Base-by-base conservation (phyloP, 2,113 vertebrate genomes). In the Limnothrissa miodon region DNA sequence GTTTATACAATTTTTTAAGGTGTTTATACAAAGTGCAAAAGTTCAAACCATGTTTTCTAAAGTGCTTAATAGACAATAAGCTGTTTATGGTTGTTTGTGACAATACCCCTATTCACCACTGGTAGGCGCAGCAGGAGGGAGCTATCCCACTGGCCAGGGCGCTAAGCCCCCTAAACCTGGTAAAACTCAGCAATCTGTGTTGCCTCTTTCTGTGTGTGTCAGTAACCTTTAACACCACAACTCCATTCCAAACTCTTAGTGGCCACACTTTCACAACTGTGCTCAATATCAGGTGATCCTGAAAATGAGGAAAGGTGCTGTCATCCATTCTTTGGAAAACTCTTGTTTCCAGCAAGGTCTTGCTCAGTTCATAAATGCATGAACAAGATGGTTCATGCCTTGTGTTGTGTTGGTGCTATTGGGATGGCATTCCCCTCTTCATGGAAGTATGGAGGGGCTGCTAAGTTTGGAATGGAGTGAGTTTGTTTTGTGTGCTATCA, bases 101-200 rank as follows among this genome's bases (percentile, higher is more conserved):
- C 59, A 66, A 74, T 84, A 78, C 80, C 17, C 44, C 53, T 82
- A 21, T 89, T 62, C 85, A 80, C 82, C 85, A 86, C 78, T 13
- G 36, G 59, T 66, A 82, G 85, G 82, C 33, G 66, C 78, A 79
- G 83, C 45, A 83, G 83, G 79, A 82, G 33, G 45, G 19, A 46
- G 48, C 19, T 45, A 66, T 42, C 62, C 62, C 42, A 19, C 78
- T 66, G 82, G 86, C 53, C 66, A 84, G n/a, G 79, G 81, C 6
- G 23, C 82, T 42, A 83, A 83, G 80, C 39, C 21, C 4, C 45
- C 42, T 33, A 81, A 85, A 48, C 80, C 81, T 39, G 59, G 85
- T 86, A 83, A 74, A 80, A 56, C 10, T 1, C 51, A 48, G 11
- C 11, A 48, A n/a, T 44, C 46, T 78, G 51, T 53, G 51, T 53